A percentile compares a stretch with the other conserved stretches of the same genome.
phyloP scores from a whole-genome alignment of 2,113 vertebrate species.

The Ancistrus triradiatus region DNA sequence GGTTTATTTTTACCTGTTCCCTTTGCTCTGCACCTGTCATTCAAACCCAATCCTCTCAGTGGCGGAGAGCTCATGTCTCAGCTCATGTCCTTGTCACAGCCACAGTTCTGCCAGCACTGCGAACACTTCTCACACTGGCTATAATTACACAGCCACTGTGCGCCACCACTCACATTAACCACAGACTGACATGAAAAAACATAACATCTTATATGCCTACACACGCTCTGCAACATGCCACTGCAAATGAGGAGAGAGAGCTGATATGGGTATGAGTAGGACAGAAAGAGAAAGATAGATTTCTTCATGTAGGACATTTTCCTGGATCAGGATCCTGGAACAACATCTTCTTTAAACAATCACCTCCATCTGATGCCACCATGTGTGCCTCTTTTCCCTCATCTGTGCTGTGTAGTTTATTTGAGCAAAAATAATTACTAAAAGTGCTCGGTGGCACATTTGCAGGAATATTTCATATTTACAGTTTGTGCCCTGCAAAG shows the following conservation, averaged over 20 bases:
- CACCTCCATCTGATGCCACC: too few relatives aligned
- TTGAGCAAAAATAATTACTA: too few relatives aligned
- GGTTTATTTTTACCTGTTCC: conserved; percentile 51
- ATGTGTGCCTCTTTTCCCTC: too few relatives aligned
- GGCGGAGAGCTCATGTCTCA: conserved; percentile 4
- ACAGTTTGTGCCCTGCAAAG: too few relatives aligned
- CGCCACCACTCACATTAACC: conserved; percentile 26
- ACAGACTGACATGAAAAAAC: conserved; percentile 31
- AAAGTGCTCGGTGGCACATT: too few relatives aligned
- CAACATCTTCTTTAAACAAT: too few relatives aligned
- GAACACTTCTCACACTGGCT: conserved; percentile 37
- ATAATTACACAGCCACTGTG: conserved; percentile 43
- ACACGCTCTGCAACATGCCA: conserved; percentile 15
- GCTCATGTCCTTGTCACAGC: conserved; percentile 30
- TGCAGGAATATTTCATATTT: too few relatives aligned
- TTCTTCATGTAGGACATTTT: too few relatives aligned
- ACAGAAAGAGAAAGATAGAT: conserved; percentile 48
- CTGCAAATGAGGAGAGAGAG: background rate
- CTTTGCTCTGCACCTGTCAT: conserved; percentile 53
- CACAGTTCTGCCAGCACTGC: conserved; percentile 11
- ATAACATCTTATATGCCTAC: conserved; percentile 3
- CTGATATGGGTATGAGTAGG: conserved; percentile 59
- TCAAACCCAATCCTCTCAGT: conserved; percentile 46
- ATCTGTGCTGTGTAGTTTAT: too few relatives aligned
- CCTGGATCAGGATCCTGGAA: too few relatives aligned